Percentiles rank a stretch among this genome's conserved stretches.
Conservation (phyloP, 2,888 invertebrate genomes). For the Leucophenga maculata region DNA sequence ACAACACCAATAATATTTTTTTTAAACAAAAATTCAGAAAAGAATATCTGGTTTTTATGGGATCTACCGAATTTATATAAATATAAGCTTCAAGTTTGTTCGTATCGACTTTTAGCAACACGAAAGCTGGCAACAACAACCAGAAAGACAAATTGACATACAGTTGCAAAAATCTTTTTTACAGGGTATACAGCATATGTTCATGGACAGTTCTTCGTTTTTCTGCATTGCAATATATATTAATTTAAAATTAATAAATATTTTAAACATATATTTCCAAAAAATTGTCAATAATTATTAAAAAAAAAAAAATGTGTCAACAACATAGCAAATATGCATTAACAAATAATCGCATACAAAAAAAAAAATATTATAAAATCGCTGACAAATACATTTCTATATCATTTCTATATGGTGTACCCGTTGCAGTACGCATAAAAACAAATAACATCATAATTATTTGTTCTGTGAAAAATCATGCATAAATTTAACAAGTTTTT, state of each 20-base stretch:
- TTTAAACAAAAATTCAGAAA: no score
- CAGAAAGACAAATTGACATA: no score
- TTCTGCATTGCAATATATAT: constrained; percentile 36
- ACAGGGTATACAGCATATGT: no score
- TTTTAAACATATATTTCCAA: constrained; percentile 27
- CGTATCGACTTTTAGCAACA: no score
- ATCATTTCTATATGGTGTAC: neutral
- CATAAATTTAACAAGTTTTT: constrained; percentile 5
- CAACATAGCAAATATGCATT: neutral
- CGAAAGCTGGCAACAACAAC: no score
- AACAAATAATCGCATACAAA: neutral
- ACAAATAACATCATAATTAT: constrained; percentile 23
- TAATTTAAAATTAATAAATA: constrained; percentile 38
- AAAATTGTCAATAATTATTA: constrained; percentile 43
- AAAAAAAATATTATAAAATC: neutral
- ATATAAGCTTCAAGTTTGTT: no score
- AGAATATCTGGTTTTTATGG: no score
- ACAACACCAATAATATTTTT: no score
- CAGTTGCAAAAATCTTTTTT: no score
- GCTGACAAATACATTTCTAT: neutral
- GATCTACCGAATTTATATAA: no score
- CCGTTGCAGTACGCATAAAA: neutral
- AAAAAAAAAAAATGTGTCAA: neutral
- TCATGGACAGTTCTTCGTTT: neutral
- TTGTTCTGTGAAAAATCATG: constrained; percentile 13